A percentile compares a stretch with the other conserved stretches of the same genome.
These are phyloP conservation scores for Macrosoma leucophasiata DNA, from an alignment of 2,888 invertebrate genomes.

Conservation along the genomic window DNA sequence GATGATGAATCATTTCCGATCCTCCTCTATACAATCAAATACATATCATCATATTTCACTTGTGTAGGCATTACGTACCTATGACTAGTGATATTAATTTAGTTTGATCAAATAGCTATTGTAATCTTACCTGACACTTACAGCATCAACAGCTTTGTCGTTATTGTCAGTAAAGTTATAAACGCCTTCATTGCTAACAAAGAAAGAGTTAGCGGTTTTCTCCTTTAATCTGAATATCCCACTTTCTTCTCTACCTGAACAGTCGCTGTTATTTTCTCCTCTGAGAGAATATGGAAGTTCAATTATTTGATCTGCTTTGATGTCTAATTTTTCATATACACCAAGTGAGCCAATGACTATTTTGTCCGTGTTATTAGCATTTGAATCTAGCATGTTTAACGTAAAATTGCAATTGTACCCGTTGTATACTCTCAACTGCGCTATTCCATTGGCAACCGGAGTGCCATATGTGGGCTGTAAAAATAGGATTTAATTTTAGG, in stretches of 20 bases:
- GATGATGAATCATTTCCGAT: no score
- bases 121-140: slow-evolving; percentile 53
- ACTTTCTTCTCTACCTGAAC: slow-evolving; percentile 33
- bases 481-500: no score
- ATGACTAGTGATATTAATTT: no score
- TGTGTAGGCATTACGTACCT: no score
- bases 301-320: slow-evolving; percentile 35
- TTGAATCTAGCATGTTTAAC: slow-evolving; percentile 31
- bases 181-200: slow-evolving; percentile 42
- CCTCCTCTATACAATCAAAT: no score
- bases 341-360: slow-evolving; percentile 44
- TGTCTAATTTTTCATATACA: slow-evolving; percentile 58
- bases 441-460: slow-evolving; percentile 73
- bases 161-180: slow-evolving; percentile 55
- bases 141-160: slow-evolving; percentile 59
- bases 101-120: no score
- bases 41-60: no score
- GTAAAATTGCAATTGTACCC: slow-evolving; percentile 75
- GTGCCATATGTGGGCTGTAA: slow-evolving; percentile 75
- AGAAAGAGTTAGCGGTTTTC: slow-evolving; percentile 58
- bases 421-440: slow-evolving; percentile 84
- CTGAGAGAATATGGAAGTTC: slow-evolving; percentile 51
- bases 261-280: slow-evolving; percentile 37
- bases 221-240: slow-evolving; percentile 44
- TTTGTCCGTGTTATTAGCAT: slow-evolving; percentile 27